Base-by-base conservation (phyloP, 2,797 vertebrate genomes). In the Monodelphis domestica region DNA sequence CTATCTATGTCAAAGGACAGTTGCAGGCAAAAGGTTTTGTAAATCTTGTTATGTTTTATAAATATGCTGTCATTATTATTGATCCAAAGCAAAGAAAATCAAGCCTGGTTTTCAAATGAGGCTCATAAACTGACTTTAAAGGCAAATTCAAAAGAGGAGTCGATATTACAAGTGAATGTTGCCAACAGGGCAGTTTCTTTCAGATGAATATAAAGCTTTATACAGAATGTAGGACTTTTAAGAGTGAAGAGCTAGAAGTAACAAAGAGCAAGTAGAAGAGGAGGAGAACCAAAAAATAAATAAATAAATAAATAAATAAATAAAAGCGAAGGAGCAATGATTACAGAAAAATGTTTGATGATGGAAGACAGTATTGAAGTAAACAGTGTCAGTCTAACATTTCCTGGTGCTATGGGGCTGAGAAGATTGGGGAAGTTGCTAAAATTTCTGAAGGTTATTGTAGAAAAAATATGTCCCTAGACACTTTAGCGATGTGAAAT, bases 121-220 rank as follows among this genome's bases (percentile, higher is more conserved):
- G 94, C 21, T 78, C 87, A 30, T 93, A 91, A 91, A 29, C 56
- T 91, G 50, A 9, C 92, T 93, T 95, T 93, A 38, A 95, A 91
- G 28, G 94, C 45, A 93, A 54, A 7, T 56, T 30, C 45, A 70
- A 87, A 95, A 57, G 50, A 92, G 53, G 91, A 96, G 87, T 90
- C 57, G 91, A 89, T 90, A 92, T 52, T 91, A 55, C n/a, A 29
- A 24, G 28, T 89, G 90, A 91, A 14, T 90, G 12, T 21, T 70
- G 15, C 33, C 63, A 21, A 21, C 15, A 45, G n/a, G 15, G n/a
- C 3, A 45, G n/a, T 45, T 78, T 78, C 63, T 78, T 78, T 78
- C n/a, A 78, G 17, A 78, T 78, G n/a, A 38, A 1, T 17, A 78
- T 24, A 38, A 45, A 6, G 7, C 0, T 24, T n/a, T 38, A 24